Evolutionary conservation across 2,888 invertebrate genomes (phyloP).

Genomic region (Drosophila neonasuta): DNA sequence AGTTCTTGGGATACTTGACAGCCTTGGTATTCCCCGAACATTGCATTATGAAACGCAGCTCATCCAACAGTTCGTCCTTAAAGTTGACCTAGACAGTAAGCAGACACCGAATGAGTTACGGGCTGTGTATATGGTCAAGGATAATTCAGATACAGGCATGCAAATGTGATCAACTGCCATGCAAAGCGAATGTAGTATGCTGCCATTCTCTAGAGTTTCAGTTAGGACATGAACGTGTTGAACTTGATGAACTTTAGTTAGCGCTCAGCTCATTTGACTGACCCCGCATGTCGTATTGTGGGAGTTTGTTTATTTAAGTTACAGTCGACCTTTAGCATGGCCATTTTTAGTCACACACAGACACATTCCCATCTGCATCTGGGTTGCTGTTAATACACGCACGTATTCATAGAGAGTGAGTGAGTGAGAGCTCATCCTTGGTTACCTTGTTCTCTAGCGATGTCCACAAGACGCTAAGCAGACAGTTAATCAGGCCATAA

Average conservation of each 20-base stretch:
- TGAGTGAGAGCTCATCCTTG: constrained; percentile 1
- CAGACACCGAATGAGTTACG: not conserved
- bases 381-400: constrained; percentile 35
- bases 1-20: constrained; percentile 83
- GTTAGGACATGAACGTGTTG: constrained; percentile 6
- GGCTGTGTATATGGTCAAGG: not conserved
- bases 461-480: constrained; percentile 74
- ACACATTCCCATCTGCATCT: constrained; percentile 6
- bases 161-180: constrained; percentile 7
- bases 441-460: constrained; percentile 79
- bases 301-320: constrained; percentile 44
- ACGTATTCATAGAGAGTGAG: not conserved
- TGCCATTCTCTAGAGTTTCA: not conserved
- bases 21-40: constrained; percentile 89
- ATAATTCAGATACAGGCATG: constrained; percentile 4
- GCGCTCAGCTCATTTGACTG: constrained; percentile 5
- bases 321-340: constrained; percentile 38
- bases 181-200: constrained; percentile 12
- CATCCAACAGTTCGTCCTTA: constrained; percentile 86
- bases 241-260: constrained; percentile 23
- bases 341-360: constrained; percentile 61
- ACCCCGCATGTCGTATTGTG: constrained; percentile 26
- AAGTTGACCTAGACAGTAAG: constrained; percentile 85
- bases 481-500: constrained; percentile 80
- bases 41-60: constrained; percentile 88